phyloP scores from a whole-genome alignment of 2,113 vertebrate genomes.

The Sylvia atricapilla region DNA sequence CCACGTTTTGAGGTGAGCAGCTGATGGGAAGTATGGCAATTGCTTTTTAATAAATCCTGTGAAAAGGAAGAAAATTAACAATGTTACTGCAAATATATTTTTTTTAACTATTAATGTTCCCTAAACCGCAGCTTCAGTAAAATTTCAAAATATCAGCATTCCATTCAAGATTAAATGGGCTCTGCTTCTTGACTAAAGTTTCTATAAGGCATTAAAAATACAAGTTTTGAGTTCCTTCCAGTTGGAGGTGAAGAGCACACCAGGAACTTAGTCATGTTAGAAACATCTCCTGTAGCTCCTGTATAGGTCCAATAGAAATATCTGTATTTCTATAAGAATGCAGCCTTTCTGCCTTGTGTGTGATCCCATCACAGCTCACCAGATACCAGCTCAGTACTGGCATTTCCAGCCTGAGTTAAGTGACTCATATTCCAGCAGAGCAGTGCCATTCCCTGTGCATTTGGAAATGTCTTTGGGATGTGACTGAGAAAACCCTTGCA shows the following conservation, averaged over 20 bases:
- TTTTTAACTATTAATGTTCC: not conserved
- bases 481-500: not conserved
- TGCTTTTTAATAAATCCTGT: not conserved
- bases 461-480: not conserved
- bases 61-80: not conserved
- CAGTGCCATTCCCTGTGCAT: not conserved
- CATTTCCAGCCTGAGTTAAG: not conserved
- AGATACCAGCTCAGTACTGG: not conserved
- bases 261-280: not conserved
- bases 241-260: not conserved
- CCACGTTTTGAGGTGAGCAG: not conserved
- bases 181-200: not conserved
- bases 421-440: not conserved
- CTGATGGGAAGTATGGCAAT: not conserved
- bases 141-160: not conserved
- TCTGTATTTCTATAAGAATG: not conserved
- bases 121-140: not conserved
- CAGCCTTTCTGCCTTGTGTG: not conserved
- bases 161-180: not conserved
- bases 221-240: not conserved
- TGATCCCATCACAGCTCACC: not conserved
- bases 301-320: not conserved
- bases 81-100: not conserved
- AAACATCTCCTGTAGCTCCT: not conserved
- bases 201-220: not conserved